phyloP scores from a whole-genome alignment of 1,140 invertebrate genomes.

The Aradophagus sp. region DNA sequence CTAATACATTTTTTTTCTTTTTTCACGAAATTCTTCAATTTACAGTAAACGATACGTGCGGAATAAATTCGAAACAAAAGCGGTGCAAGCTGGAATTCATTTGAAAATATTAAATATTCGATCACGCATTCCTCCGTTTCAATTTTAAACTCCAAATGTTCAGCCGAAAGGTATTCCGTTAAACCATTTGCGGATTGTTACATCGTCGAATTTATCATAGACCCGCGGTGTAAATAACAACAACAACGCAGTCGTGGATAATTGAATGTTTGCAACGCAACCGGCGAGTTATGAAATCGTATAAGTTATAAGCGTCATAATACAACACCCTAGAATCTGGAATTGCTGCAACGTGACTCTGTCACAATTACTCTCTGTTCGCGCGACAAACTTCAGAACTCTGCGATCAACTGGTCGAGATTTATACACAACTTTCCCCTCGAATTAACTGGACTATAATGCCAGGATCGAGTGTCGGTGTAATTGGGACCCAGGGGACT shows the following conservation, averaged over 20 bases:
- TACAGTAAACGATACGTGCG: too few species aligned
- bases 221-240: too few species aligned
- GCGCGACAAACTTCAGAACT: slow-evolving; percentile 67
- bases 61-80: too few species aligned
- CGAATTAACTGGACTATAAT: slow-evolving; percentile 71
- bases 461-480: slow-evolving; percentile 70
- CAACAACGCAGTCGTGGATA: slow-evolving; percentile 5
- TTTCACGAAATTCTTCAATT: too few species aligned
- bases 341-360: slow-evolving; percentile 52
- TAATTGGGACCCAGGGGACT: slow-evolving; percentile 73
- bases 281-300: slow-evolving; percentile 19
- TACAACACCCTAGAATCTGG: slow-evolving; percentile 43
- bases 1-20: too few species aligned
- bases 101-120: too few species aligned
- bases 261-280: slow-evolving; percentile 25
- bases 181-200: too few species aligned
- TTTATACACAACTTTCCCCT: slow-evolving; percentile 70
- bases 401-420: slow-evolving; percentile 68
- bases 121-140: too few species aligned
- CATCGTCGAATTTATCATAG: too few species aligned
- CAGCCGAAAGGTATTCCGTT: too few species aligned
- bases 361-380: slow-evolving; percentile 51
- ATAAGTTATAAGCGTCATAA: slow-evolving; percentile 42
- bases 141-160: too few species aligned
- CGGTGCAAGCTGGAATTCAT: too few species aligned